phyloP scores from a whole-genome alignment of 1,140 invertebrate species.

The Gonatopus flavifemur region DNA sequence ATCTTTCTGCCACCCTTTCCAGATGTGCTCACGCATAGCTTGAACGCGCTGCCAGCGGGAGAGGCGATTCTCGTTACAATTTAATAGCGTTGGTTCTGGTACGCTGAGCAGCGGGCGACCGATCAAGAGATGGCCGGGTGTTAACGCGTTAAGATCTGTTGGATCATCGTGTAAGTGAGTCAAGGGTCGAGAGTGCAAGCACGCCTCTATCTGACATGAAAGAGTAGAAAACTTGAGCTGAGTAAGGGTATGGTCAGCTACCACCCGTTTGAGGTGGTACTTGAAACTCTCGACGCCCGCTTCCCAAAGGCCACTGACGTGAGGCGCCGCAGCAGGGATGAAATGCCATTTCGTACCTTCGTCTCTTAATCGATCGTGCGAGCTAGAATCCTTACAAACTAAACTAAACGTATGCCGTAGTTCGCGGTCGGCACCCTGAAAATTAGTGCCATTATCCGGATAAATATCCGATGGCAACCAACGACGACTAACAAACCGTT shows the following conservation, averaged over 20 bases:
- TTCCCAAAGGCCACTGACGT: constrained; percentile 6
- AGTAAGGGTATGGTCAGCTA: neutral
- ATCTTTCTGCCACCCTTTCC: constrained; percentile 9
- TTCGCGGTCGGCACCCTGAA: constrained; percentile 3
- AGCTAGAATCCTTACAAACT: neutral
- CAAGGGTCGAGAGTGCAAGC: constrained; percentile 1
- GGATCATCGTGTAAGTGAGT: neutral
- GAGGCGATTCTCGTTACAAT: neutral
- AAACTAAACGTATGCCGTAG: neutral
- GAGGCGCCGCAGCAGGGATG: neutral
- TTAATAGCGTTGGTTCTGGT: neutral
- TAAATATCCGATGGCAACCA: neutral
- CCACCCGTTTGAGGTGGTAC: neutral
- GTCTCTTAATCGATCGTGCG: neutral
- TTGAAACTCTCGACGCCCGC: neutral
- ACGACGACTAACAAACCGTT: neutral
- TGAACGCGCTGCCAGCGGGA: neutral
- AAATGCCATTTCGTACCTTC: neutral
- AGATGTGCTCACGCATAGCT: neutral
- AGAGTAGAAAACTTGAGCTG: neutral
- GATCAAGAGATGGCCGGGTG: neutral
- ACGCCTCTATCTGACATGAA: constrained; percentile 1
- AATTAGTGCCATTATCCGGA: constrained; percentile 3
- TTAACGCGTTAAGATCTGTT: neutral
- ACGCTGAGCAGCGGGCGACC: neutral